Conservation (phyloP, 2,113 vertebrate genomes). For the Triplophysa siluroides region DNA sequence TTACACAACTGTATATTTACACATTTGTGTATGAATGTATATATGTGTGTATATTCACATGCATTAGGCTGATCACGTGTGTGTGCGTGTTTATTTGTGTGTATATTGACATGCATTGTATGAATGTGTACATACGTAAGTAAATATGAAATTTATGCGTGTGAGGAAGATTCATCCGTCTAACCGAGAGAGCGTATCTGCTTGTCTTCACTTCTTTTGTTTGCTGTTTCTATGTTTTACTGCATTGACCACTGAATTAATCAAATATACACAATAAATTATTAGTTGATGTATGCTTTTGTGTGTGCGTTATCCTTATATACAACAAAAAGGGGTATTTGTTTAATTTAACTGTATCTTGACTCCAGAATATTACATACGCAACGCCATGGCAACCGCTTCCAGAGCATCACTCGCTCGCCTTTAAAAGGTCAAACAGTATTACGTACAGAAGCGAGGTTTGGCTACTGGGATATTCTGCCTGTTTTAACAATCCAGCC, state of each 20-base stretch:
- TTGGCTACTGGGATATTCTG: too few species aligned
- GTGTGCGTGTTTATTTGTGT: slow-evolving; percentile 12
- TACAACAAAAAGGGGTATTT: not conserved
- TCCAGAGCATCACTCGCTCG: too few species aligned
- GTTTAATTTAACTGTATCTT: not conserved
- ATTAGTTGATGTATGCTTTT: slow-evolving; percentile 35
- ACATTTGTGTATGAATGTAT: slow-evolving; percentile 11
- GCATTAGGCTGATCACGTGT: slow-evolving; percentile 8
- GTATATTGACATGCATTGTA: not conserved
- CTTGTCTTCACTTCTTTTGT: not conserved
- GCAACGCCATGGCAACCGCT: too few species aligned
- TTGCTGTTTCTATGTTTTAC: slow-evolving; percentile 23
- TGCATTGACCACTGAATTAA: slow-evolving; percentile 50
- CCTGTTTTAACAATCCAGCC: not conserved
- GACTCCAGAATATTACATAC: too few species aligned
- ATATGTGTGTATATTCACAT: slow-evolving; percentile 19
- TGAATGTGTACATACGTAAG: slow-evolving; percentile 22
- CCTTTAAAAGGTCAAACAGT: too few species aligned
- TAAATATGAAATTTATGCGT: slow-evolving; percentile 8
- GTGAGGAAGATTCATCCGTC: not conserved
- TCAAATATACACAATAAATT: slow-evolving; percentile 47
- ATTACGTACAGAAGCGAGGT: too few species aligned
- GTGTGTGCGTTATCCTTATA: not conserved
- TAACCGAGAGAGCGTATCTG: slow-evolving; percentile 7
- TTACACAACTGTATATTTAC: slow-evolving; percentile 24